These are phyloP conservation scores for Panthera leo DNA, from an alignment of 2,113 vertebrate genomes.

Conservation along the genomic window DNA sequence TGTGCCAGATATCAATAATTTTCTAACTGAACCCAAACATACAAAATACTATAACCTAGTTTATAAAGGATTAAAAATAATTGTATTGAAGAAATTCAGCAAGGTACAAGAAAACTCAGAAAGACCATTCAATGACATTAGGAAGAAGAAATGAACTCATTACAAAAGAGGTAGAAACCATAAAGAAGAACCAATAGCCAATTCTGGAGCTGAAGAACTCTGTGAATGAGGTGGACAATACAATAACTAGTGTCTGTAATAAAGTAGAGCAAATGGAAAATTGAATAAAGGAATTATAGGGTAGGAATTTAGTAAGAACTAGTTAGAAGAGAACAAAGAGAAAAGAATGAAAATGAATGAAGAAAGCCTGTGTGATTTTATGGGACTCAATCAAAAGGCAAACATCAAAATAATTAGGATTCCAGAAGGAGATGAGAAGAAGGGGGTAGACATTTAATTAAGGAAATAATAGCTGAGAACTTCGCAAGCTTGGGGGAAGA, in stretches of 20 bases:
- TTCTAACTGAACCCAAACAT: not conserved
- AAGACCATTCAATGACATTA: not conserved
- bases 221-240: not conserved
- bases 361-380: not conserved
- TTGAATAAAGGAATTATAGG: not conserved
- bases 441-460: not conserved
- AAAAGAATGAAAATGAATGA: not conserved
- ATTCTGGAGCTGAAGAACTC: not conserved
- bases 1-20: not conserved
- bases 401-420: not conserved
- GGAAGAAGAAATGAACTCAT: not conserved
- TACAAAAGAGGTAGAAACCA: not conserved
- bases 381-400: not conserved
- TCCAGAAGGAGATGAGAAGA: not conserved
- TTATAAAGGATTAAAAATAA: not conserved
- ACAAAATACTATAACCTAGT: not conserved
- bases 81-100: not conserved
- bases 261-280: not conserved
- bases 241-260: not conserved
- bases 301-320: not conserved
- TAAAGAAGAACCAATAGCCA: not conserved
- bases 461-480: not conserved
- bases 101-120: not conserved
- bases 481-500: not conserved
- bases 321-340: not conserved